Base-by-base conservation (phyloP, 2,113 vertebrate species). In the Ginglymostoma cirratum region DNA sequence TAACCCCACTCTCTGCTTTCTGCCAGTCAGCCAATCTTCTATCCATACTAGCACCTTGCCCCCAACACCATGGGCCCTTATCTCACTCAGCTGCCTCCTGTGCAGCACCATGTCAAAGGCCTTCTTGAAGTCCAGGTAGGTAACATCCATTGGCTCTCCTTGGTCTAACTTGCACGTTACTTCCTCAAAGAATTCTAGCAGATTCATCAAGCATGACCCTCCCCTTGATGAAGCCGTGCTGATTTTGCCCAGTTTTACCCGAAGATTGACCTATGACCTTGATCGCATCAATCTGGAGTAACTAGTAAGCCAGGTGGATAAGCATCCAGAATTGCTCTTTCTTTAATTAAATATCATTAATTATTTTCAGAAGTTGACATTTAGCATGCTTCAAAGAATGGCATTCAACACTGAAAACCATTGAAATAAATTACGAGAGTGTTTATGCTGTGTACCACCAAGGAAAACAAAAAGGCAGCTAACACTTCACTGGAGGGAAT, bases 361-460 rank as follows among this genome's bases (percentile, higher is more conserved):
- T 95, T 95, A 72, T 48, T 95, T 95, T 95, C 69, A 72, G 69
- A 76, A 52, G 72, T 69, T 72, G 69, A 70, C 67, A 95, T 95
- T 95, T 95, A 70, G 67, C 69, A 52, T 34, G 0, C 94, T 72
- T 95, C 66, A 72, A 94, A 52, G 66, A 72, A 72, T 48, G 69
- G 38, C 42, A 95, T 72, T 95, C 67, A 95, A 72, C 12, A 30
- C 38, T 92, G 93, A 30, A 72, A 72, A 95, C 45, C 67, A 95
- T 52, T 52, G 5, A 70, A 48, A 52, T 72, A 72, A 72, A 95
- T 95, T 95, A 52, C 38, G 2, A 34, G 72, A 72, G 70, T 67
- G 24, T 69, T 69, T 38, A 45, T 67, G 30, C 21, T 66, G 72
- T 23, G 30, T 69, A 72, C 45, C 45, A 27, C 8, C 45, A 76